phyloP scores from a whole-genome alignment of 2,797 vertebrate genomes.

The Mormyrus hasselquistii region DNA sequence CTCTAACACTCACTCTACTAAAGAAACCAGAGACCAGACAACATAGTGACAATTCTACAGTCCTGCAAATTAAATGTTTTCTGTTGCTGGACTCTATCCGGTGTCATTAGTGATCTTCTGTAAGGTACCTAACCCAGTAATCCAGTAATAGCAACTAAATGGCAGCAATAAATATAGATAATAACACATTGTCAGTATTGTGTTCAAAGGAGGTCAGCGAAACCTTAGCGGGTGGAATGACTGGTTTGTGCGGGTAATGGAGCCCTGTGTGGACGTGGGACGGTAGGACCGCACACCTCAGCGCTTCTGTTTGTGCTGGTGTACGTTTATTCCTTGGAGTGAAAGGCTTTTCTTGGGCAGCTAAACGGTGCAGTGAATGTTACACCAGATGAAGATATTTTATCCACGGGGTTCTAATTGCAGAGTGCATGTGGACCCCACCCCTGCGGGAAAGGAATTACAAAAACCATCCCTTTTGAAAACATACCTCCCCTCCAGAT shows the following conservation, averaged over 20 bases:
- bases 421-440: background rate
- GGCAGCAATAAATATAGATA: background rate
- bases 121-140: background rate
- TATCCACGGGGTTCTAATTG: background rate
- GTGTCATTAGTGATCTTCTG: background rate
- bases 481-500: background rate
- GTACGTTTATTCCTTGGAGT: background rate
- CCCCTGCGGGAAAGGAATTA: background rate
- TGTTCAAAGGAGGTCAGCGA: slow-evolving; percentile 35
- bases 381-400: background rate
- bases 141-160: background rate
- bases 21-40: background rate
- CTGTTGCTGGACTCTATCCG: background rate
- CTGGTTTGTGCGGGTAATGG: background rate
- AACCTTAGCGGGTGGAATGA: background rate
- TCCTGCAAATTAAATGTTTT: background rate
- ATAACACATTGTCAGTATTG: background rate
- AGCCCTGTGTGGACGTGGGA: background rate
- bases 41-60: background rate
- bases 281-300: background rate
- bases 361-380: background rate
- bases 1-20: background rate
- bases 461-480: background rate
- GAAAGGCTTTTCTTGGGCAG: background rate
- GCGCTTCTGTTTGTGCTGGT: background rate